Percentiles rank a stretch among this genome's conserved stretches.
phyloP scores from a whole-genome alignment of 2,888 invertebrate species.

The Digitonthophagus gazella region DNA sequence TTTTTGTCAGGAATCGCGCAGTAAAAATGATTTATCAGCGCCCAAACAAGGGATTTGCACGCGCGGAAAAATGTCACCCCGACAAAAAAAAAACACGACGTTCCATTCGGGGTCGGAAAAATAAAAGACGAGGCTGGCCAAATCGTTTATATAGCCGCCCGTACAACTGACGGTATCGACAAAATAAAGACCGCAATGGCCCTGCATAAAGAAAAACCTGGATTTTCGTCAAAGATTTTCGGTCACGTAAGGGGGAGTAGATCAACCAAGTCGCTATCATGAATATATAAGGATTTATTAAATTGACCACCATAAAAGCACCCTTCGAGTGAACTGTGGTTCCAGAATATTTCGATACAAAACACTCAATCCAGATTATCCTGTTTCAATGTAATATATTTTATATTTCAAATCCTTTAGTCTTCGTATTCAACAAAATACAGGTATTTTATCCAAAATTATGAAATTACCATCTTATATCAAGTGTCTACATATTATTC shows the following conservation, averaged over 20 bases:
- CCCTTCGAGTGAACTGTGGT: neutral
- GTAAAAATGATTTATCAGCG: constrained; percentile 1
- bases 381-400: neutral
- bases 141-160: neutral
- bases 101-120: neutral
- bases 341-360: neutral
- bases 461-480: too few species aligned
- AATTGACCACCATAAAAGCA: constrained; percentile 2
- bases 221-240: neutral
- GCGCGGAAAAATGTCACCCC: constrained; percentile 2
- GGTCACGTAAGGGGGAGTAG: neutral
- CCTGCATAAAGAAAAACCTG: neutral
- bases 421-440: neutral
- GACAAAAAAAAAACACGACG: neutral
- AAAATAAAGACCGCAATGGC: neutral
- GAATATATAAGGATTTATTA: constrained; percentile 13
- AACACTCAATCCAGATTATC: neutral
- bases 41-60: constrained; percentile 8
- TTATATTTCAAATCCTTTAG: neutral
- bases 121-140: neutral
- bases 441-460: too few species aligned
- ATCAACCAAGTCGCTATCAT: neutral
- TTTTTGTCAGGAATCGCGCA: neutral
- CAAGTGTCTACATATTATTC: too few species aligned
- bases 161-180: neutral